phyloP scores from a whole-genome alignment of 2,797 vertebrate species.

The Schizopygopsis pylzovi region DNA sequence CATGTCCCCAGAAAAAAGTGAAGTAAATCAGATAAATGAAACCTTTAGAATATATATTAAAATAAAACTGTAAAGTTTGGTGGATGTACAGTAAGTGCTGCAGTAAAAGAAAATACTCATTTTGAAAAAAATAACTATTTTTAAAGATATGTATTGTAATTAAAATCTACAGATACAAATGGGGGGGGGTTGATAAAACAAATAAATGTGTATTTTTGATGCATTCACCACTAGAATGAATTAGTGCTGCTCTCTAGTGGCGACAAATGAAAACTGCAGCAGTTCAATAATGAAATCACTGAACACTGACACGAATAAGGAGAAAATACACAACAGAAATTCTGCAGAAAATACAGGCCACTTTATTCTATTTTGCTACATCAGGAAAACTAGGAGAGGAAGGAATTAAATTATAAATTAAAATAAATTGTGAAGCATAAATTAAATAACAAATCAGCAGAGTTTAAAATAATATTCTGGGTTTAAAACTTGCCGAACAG shows the following conservation, averaged over 20 bases:
- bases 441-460: not conserved
- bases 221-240: not conserved
- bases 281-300: too few relatives aligned
- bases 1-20: not conserved
- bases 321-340: not conserved
- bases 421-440: not conserved
- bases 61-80: too few relatives aligned
- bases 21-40: too few relatives aligned
- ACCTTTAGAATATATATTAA: too few relatives aligned
- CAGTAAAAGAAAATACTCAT: too few relatives aligned
- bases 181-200: not conserved
- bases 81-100: too few relatives aligned
- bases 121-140: not conserved
- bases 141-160: not conserved
- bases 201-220: not conserved
- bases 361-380: constrained; percentile 24
- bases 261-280: not conserved
- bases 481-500: constrained; percentile 1
- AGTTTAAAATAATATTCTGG: not conserved
- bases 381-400: not conserved
- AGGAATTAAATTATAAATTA: not conserved
- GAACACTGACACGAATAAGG: constrained; percentile 14
- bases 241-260: constrained; percentile 6
- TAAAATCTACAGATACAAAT: not conserved
- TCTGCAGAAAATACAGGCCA: constrained; percentile 1